Conservation (phyloP, 2,797 vertebrate species). For the Oceanodroma leucorhoa region DNA sequence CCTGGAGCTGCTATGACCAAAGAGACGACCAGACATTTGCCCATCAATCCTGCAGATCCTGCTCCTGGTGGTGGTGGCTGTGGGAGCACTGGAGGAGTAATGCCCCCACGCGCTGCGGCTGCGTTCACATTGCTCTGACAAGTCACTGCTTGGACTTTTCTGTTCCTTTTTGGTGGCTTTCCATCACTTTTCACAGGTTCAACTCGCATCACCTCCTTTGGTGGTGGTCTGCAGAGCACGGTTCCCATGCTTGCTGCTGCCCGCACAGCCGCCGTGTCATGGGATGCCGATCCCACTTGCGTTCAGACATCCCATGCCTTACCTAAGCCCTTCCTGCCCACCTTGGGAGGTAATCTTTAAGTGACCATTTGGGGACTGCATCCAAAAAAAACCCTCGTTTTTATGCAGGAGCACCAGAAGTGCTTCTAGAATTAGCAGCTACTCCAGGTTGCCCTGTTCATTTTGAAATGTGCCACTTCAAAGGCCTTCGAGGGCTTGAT, state of each 20-base stretch:
- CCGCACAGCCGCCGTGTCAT: not conserved
- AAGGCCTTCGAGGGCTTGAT: conserved; percentile 56
- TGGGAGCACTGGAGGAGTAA: not conserved
- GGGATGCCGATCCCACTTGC: not conserved
- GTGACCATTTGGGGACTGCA: not conserved
- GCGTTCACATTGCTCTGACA: not conserved
- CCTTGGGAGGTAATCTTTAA: not conserved
- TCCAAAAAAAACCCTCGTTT: conserved; percentile 10
- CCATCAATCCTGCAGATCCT: not conserved
- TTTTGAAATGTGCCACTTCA: conserved; percentile 65
- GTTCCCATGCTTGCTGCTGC: not conserved
- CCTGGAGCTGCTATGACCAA: not conserved
- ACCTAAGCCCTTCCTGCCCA: not conserved
- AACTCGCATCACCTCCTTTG: not conserved
- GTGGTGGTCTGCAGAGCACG: not conserved
- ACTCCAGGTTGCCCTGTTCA: conserved; percentile 63
- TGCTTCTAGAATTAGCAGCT: conserved; percentile 71
- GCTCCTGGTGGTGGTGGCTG: not conserved
- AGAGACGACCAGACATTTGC: rapidly evolving
- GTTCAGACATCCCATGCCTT: not conserved
- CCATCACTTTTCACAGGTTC: not conserved
- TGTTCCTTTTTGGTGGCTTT: not conserved
- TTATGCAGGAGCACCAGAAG: conserved; percentile 56
- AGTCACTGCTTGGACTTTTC: not conserved
- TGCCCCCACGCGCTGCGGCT: too few species aligned